Conservation (phyloP, 2,888 invertebrate genomes). For the Agrochola litura region DNA sequence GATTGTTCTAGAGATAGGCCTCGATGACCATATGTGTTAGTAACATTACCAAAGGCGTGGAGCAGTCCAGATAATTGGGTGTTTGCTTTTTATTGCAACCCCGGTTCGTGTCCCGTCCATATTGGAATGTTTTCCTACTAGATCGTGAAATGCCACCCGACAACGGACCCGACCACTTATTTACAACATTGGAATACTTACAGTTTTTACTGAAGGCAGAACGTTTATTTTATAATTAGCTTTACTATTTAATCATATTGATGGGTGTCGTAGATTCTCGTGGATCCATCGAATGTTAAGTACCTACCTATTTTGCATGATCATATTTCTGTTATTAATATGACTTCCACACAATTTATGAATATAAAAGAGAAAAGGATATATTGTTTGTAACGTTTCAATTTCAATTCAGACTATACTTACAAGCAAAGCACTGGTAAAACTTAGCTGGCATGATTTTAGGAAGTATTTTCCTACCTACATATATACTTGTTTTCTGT, state of each 20-base stretch:
- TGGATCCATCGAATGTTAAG: background rate
- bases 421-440: background rate
- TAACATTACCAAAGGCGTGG: conserved; percentile 60
- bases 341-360: background rate
- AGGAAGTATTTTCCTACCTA: too few relatives aligned
- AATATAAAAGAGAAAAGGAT: background rate
- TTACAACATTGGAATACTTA: conserved; percentile 58
- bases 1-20: conserved; percentile 55
- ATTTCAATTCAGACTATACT: background rate
- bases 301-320: background rate
- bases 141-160: conserved; percentile 81
- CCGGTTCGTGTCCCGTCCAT: conserved; percentile 71
- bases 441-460: background rate
- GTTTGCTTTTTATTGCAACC: conserved; percentile 71
- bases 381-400: background rate
- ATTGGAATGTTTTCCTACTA: conserved; percentile 75
- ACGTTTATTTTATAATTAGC: conserved; percentile 34
- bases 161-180: conserved; percentile 57
- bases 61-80: conserved; percentile 71
- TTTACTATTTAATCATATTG: conserved; percentile 17
- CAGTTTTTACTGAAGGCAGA: conserved; percentile 46
- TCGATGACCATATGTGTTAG: conserved; percentile 58
- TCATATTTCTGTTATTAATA: conserved; percentile 7
- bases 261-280: background rate
- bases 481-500: too few relatives aligned